A percentile compares a stretch with the other conserved stretches of the same genome.
phyloP scores from a whole-genome alignment of 2,888 invertebrate genomes.

The Teleogryllus oceanicus region DNA sequence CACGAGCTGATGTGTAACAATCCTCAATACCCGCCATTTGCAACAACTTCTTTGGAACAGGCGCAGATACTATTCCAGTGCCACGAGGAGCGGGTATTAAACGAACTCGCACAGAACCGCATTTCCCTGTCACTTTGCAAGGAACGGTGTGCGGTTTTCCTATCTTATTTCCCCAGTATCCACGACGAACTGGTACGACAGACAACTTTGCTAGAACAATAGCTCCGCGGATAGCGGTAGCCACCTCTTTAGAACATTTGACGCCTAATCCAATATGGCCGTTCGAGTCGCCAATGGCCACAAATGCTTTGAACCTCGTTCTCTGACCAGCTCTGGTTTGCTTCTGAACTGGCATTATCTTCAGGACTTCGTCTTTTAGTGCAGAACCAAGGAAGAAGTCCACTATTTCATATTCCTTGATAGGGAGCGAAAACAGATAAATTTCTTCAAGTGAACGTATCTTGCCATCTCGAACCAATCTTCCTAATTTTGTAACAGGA shows the following conservation, averaged over 20 bases:
- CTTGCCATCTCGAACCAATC: constrained; percentile 93
- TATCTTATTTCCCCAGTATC: constrained; percentile 99
- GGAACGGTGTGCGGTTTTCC: constrained; percentile 99
- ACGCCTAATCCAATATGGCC: constrained; percentile 99
- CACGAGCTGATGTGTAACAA: constrained; percentile 97
- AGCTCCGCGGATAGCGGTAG: constrained; percentile 98
- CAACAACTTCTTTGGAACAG: constrained; percentile 96
- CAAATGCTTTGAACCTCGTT: constrained; percentile 85
- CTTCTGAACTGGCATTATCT: constrained; percentile 99
- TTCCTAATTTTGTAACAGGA: constrained; percentile 97
- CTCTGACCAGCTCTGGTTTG: constrained; percentile 99
- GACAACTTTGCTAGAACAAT: constrained; percentile 98
- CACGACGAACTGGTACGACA: constrained; percentile 95
- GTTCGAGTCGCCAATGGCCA: constrained; percentile 95
- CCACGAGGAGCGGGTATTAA: constrained; percentile 99
- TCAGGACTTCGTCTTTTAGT: constrained; percentile 96
- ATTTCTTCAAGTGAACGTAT: constrained; percentile 95
- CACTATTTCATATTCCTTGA: constrained; percentile 99
- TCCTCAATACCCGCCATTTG: constrained; percentile 99
- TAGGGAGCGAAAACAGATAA: constrained; percentile 96
- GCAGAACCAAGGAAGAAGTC: constrained; percentile 92
- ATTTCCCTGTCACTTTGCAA: constrained; percentile 99
- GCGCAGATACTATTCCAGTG: constrained; percentile 98
- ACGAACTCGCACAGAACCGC: constrained; percentile 96
- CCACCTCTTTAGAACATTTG: constrained; percentile 99